Evolutionary conservation across 2,888 invertebrate species (phyloP), one percentile per base, ranked within the genome.

Genomic region (Diadromus collaris): DNA sequence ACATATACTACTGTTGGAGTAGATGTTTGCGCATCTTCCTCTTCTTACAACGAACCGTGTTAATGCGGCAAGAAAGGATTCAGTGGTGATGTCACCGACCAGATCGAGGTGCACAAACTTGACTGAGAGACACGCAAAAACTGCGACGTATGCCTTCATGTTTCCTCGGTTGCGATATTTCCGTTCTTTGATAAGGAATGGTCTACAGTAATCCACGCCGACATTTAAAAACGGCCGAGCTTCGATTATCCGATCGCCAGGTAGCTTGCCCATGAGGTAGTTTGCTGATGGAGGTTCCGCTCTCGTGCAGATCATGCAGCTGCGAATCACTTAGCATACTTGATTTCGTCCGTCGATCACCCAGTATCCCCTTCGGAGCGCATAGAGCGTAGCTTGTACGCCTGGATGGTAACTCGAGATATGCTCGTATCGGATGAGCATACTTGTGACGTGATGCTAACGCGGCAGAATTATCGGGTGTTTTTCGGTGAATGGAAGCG

Each of bases 1-100:
- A 54, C 82, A 82, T 0, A 80, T 82, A 0, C 75, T 79, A 32
- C 82, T 82, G 27, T 84, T 80, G 4, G 82, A 81, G 24, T 79
- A 70, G 5, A 83, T 78, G 10, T 60, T 56, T 6, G 44, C n/a
- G 32, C 60, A 73, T 38, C 27, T 44, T 16, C 69, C 51, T 58
- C 69, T 44, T 46, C 81, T 56, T 9, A 75, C 6, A 1, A 79
- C 38, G 51, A 84, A 83, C n/a, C 83, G 70, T 27, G 61, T 60
- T 0, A 84, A 60, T 9, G 81, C 74, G 0, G 75, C 83, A 0
- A 84, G 10, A 51, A 84, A 83, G 4, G 65, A 80, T 48, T 82
- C 81, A 10, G 80, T 79, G 13, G 82, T 74, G 13, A 83, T 34
- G 46, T 82, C 80, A 10, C 72, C 73, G 21, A 79, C 79, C 13